A percentile compares a stretch with the other conserved stretches of the same genome.
Evolutionary conservation across 2,113 vertebrate genomes (phyloP).

Genomic region (Ellobius talpinus): DNA sequence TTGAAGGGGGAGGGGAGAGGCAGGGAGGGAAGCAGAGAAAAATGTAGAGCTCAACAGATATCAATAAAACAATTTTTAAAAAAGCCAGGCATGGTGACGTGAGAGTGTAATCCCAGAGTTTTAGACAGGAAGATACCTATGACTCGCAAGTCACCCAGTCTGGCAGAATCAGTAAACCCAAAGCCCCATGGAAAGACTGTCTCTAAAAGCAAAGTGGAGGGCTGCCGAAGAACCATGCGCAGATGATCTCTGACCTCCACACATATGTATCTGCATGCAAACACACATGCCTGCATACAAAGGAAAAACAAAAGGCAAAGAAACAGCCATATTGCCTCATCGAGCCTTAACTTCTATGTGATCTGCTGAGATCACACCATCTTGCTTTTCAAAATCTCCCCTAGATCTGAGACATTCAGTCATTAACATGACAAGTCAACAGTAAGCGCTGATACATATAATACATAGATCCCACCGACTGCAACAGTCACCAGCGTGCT

Average conservation of each 20-base stretch:
- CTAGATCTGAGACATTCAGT: neutral
- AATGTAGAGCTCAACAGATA: too few species aligned
- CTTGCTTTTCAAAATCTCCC: neutral
- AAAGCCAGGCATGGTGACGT: neutral
- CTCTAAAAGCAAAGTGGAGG: neutral
- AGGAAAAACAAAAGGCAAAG: neutral
- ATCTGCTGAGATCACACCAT: neutral
- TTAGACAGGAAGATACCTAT: neutral
- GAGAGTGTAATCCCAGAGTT: neutral
- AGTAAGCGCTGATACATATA: neutral
- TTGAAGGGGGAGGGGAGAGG: too few species aligned
- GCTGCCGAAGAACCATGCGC: neutral
- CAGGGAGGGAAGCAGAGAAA: too few species aligned
- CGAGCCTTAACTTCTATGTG: neutral
- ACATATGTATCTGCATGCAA: too few species aligned
- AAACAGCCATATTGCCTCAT: neutral
- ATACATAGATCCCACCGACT: neutral
- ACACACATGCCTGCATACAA: neutral
- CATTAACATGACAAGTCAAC: neutral
- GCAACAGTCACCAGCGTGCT: neutral
- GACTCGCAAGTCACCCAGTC: neutral
- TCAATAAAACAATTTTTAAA: too few species aligned
- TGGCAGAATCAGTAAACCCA: neutral
- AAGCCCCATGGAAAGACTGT: neutral
- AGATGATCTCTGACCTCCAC: neutral